Evolutionary conservation across 2,797 vertebrate genomes (phyloP).

Genomic region (Myotis myotis): DNA sequence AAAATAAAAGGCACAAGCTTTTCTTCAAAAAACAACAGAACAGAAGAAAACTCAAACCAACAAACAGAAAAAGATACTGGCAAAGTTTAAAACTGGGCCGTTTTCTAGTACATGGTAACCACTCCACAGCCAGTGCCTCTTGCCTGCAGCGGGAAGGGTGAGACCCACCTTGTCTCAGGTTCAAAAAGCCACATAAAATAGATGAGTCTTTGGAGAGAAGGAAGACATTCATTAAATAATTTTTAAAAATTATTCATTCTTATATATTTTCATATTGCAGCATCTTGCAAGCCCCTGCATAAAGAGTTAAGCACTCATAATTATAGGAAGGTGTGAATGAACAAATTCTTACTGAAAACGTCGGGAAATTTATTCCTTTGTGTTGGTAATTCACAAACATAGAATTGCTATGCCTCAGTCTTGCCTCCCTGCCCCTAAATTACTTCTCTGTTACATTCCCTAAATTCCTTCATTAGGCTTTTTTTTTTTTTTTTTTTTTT

Average conservation of each 20-base stretch:
- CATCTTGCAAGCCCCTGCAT: not conserved
- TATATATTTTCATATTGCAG: not conserved
- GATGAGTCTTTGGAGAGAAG: not conserved
- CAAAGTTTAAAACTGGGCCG: not conserved
- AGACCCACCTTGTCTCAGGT: not conserved
- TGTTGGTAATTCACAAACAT: not conserved
- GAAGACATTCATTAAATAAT: not conserved
- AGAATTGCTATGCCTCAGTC: not conserved
- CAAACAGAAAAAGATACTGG: not conserved
- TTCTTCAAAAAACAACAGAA: not conserved
- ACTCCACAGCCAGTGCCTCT: not conserved
- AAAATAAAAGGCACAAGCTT: not conserved
- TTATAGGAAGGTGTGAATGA: not conserved
- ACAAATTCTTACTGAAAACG: not conserved
- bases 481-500: not conserved
- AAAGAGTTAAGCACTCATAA: not conserved
- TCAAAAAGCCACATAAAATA: not conserved
- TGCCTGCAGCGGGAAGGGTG: not conserved
- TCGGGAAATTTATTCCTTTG: not conserved
- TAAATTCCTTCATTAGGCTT: not conserved
- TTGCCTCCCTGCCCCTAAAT: not conserved
- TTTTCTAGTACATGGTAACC: not conserved
- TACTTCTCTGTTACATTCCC: not conserved
- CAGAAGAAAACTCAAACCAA: not conserved
- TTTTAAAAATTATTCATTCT: slow-evolving; percentile 24